Evolutionary conservation across 2,888 invertebrate species (phyloP).

Genomic region (Heliothis peltigera): DNA sequence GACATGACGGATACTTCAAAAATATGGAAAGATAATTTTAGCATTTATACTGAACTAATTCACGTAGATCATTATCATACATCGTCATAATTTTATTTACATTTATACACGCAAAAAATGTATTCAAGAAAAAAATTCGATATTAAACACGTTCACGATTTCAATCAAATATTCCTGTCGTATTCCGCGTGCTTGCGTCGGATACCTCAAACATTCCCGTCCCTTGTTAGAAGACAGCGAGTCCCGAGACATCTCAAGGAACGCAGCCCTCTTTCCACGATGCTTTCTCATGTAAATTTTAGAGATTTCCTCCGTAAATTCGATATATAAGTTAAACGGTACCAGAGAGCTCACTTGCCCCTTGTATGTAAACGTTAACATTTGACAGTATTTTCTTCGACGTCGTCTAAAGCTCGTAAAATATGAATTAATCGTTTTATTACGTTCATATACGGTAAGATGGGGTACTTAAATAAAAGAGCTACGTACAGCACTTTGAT

Average conservation of each 20-base stretch:
- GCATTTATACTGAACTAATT: neutral
- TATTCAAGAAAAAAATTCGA: conserved; percentile 71
- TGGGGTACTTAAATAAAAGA: conserved; percentile 26
- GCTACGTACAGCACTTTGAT: no score
- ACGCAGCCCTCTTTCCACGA: conserved; percentile 73
- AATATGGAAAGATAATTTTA: neutral
- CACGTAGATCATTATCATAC: neutral
- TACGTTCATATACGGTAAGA: conserved; percentile 11
- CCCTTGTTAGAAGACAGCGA: conserved; percentile 80
- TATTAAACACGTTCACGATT: conserved; percentile 79
- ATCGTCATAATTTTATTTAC: conserved; percentile 6
- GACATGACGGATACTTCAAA: neutral
- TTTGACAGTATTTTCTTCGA: conserved; percentile 36
- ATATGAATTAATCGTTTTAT: conserved; percentile 43
- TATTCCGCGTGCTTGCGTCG: conserved; percentile 78
- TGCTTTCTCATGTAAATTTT: conserved; percentile 86
- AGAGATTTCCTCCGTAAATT: conserved; percentile 81
- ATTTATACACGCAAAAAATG: conserved; percentile 28
- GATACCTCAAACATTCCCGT: conserved; percentile 83
- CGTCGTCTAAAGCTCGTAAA: conserved; percentile 26
- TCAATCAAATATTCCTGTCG: conserved; percentile 83
- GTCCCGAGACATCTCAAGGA: conserved; percentile 70
- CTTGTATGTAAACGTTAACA: conserved; percentile 56
- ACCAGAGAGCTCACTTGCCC: conserved; percentile 66
- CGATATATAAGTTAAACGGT: conserved; percentile 81